These are phyloP conservation scores for Trachops cirrhosus DNA, from an alignment of 2,797 vertebrate species.

Conservation along the genomic window DNA sequence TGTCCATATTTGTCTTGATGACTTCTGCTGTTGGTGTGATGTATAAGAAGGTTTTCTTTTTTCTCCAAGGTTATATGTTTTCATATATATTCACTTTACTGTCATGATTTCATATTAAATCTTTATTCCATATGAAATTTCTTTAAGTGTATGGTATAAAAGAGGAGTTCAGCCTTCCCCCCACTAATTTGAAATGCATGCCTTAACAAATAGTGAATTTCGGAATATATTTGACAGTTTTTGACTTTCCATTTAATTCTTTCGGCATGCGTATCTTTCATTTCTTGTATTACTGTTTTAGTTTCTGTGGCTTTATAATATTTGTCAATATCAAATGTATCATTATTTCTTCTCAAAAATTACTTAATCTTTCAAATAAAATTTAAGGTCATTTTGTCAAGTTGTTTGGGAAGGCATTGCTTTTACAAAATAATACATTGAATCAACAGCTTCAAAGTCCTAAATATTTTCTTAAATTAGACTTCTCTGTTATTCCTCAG, in stretches of 20 bases:
- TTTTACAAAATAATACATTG: constrained; percentile 8
- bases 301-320: background rate
- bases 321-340: background rate
- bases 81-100: background rate
- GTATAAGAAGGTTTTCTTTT: background rate
- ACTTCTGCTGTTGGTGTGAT: background rate
- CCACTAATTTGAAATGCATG: constrained; percentile 19
- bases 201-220: constrained; percentile 9
- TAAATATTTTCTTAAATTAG: constrained; percentile 25
- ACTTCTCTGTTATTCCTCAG: background rate
- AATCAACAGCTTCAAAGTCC: background rate
- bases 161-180: background rate
- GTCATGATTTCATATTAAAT: background rate
- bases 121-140: constrained; percentile 12
- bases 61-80: background rate
- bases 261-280: background rate
- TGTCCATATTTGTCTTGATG: background rate
- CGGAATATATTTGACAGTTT: background rate
- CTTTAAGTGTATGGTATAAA: constrained; percentile 31
- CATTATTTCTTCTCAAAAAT: constrained; percentile 1
- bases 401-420: background rate
- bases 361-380: constrained; percentile 21
- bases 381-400: constrained; percentile 19
- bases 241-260: background rate
- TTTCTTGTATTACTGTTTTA: background rate